Conservation (phyloP, 2,797 vertebrate genomes). For the Dallia pectoralis region DNA sequence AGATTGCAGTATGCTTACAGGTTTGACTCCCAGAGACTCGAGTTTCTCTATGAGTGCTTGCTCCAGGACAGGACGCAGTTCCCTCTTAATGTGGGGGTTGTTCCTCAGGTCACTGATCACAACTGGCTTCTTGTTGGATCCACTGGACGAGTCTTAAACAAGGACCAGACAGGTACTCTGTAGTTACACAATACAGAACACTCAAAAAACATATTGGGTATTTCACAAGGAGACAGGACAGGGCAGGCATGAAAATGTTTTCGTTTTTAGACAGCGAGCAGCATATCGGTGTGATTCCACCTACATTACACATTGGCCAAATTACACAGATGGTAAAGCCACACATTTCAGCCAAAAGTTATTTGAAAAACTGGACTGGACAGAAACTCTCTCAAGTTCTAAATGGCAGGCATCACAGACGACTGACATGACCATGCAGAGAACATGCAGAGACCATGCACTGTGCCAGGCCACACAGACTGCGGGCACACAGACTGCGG, state of each 20-base stretch:
- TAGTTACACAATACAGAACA: background rate
- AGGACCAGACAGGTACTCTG: conserved; percentile 4
- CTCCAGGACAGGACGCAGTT: conserved; percentile 64
- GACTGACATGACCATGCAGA: conserved; percentile 36
- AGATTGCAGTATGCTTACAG: conserved; percentile 40
- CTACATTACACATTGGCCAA: background rate
- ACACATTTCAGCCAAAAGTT: conserved; percentile 32
- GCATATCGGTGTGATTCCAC: background rate
- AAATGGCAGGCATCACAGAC: conserved; percentile 27
- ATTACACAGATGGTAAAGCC: conserved; percentile 22
- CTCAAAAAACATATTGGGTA: background rate
- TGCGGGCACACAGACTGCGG: conserved; percentile 24
- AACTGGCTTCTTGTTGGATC: conserved; percentile 54
- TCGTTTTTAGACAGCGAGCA: background rate
- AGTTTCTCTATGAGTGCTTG: conserved; percentile 59
- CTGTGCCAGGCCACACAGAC: no score
- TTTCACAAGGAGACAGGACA: background rate
- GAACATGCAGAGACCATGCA: background rate
- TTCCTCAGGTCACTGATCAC: conserved; percentile 44
- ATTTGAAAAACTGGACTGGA: conserved; percentile 8
- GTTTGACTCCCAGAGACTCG: conserved; percentile 65
- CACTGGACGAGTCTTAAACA: conserved; percentile 66
- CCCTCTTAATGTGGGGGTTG: conserved; percentile 63
- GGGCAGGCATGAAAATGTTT: conserved; percentile 3
- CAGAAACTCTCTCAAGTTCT: conserved; percentile 34